Base-by-base conservation (phyloP, 2,797 vertebrate species). In the Brotula barbata region DNA sequence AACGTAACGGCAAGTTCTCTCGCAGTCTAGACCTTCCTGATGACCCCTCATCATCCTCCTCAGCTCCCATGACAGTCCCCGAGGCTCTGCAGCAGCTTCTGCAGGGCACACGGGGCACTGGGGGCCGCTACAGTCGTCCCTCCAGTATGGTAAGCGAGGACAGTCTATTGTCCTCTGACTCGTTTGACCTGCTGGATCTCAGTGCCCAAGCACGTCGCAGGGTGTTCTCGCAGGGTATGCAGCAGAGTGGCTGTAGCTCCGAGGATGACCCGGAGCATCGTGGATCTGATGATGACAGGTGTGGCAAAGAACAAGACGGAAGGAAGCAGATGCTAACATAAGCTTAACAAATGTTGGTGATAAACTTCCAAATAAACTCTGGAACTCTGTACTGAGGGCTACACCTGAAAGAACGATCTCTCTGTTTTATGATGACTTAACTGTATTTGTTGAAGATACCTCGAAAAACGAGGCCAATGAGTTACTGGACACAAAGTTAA, bases 1-100 rank as follows among this genome's bases (percentile, higher is more conserved):
- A 94, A 78, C 90, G 90, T 10, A 92, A 94, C 1, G 92, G 93
- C 20, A 93, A 93, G 68, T 94, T 93, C 78, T 94, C 92, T 1
- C 83, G 83, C 63, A 93, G 92, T 39, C 81, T 87, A 31, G 90
- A 91, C 63, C 79, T 91, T 40, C 80, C 90, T 0, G 84, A 78
- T 4, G 80, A 82, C 46, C 71, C 17, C 43, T 55, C 58, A 0
- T 33, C 72, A 8, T 53, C 64, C 4, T 66, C 68, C 12, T 41
- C 77, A 0, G 40, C 64, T 9, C 14, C 73, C 0, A 15, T 60
- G 0, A 68, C 65, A 1, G 83, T 90, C 62, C 89, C 90, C 0
- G 87, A 85, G 40, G 73, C 77, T 16, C 77, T 91, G 58, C 87
- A 85, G 75, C 85, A 89, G 46, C 84, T 90, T 50, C 74, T 92